A percentile compares a stretch with the other conserved stretches of the same genome.
Conservation (phyloP, 2,113 vertebrate genomes). For the Ctenodactylus gundi region DNA sequence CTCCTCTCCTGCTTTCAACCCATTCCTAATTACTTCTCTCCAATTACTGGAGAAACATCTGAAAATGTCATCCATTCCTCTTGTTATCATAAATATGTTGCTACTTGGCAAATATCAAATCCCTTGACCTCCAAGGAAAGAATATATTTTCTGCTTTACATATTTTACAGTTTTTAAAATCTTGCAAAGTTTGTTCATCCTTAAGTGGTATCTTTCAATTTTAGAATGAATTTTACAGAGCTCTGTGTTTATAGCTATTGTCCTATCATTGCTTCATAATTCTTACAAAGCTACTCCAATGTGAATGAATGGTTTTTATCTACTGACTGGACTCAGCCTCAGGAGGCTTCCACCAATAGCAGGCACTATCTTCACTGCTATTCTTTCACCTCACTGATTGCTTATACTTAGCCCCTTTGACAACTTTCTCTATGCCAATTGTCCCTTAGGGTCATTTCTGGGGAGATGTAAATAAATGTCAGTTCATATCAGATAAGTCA, state of each 20-base stretch:
- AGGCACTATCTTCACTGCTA: neutral
- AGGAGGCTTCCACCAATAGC: neutral
- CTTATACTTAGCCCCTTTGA: neutral
- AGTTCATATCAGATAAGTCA: too few relatives aligned
- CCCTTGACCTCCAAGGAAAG: neutral
- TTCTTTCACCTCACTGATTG: neutral
- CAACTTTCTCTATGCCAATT: neutral
- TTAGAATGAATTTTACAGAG: neutral
- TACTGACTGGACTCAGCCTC: neutral
- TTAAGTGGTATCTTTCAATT: neutral
- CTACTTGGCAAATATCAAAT: neutral
- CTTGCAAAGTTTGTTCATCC: neutral
- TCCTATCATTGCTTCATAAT: neutral
- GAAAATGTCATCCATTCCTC: neutral
- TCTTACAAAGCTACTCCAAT: neutral
- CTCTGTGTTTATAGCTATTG: neutral
- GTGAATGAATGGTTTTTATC: neutral
- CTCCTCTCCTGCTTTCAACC: too few relatives aligned
- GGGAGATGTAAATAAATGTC: too few relatives aligned
- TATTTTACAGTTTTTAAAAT: neutral
- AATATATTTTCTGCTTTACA: neutral
- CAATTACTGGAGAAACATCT: neutral
- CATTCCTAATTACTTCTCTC: neutral
- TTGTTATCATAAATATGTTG: neutral
- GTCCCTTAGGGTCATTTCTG: too few relatives aligned